Evolutionary conservation across 1,140 invertebrate species (phyloP), one percentile per base, ranked within the genome.

Genomic region (Ptiloglossa arizonensis): DNA sequence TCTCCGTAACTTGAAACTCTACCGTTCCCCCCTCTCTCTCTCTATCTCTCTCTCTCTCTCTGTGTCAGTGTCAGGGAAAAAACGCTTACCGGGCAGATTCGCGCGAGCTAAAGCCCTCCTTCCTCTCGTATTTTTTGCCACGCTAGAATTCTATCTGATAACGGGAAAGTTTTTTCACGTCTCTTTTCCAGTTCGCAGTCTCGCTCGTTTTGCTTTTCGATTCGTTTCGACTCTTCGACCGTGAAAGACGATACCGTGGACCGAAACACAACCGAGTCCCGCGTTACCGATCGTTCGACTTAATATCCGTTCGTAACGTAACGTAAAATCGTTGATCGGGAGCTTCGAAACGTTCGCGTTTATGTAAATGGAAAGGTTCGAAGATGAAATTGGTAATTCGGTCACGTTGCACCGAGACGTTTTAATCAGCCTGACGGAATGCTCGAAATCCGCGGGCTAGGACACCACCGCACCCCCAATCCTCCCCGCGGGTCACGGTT

Each of bases 11-110:
- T 71, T 72, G 56, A 75, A 85, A 85, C 54, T 83, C 59, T 27
- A 52, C 48, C 75, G 41, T 69, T 27, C 48, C 3, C 35, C n/a
- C 17, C 52, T 48, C 3, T 29, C n/a, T n/a, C 29, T 15, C n/a
- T 29, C 56, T n/a, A 44, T 24, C 48, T 19, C 22, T 22, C n/a
- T 56, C 29, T n/a, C 13, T 29, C 44, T 32, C 35, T 46, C 29
- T 48, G 56, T 38, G 67, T 46, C 66, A 24, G 66, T 56, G 79
- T 73, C 46, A 69, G 29, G 64, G 52, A 82, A 80, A 80, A 82
- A 82, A 69, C 70, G 82, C 82, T 83, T 83, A 83, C 82, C 41
- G 46, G 27, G 59, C 80, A 82, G 75, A 83, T 83, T 83, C 80
- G 46, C 75, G 68, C 63, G 29, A 52, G 69, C 80, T 82, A 83